These are phyloP conservation scores for Cyanoderma ruficeps DNA, from an alignment of 2,113 vertebrate species.

Conservation along the genomic window DNA sequence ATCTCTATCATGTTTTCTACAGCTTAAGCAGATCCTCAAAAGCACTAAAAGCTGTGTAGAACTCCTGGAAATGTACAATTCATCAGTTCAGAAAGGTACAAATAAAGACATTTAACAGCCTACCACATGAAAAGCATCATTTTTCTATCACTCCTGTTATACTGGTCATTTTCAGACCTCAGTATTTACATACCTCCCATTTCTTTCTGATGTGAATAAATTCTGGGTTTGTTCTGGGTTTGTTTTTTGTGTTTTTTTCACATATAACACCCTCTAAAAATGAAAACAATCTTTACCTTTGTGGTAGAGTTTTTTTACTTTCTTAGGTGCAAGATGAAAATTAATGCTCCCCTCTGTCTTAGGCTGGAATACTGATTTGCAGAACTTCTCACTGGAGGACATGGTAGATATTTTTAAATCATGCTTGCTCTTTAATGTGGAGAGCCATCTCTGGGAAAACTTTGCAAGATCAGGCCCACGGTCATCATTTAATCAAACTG, in stretches of 20 bases:
- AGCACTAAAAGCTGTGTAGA: not conserved
- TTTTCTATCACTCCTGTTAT: not conserved
- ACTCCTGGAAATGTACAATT: not conserved
- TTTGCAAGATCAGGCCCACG: not conserved
- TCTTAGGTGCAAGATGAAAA: not conserved
- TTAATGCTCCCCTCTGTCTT: not conserved
- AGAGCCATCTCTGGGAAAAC: slow-evolving; percentile 23
- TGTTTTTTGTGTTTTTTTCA: not conserved
- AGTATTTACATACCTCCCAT: not conserved
- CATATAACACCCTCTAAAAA: not conserved
- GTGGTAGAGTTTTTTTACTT: not conserved
- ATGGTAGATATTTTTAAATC: not conserved
- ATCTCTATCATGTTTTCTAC: not conserved
- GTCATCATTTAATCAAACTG: slow-evolving; percentile 41
- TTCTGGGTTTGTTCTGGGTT: not conserved
- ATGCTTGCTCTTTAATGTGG: not conserved
- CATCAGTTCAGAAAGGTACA: not conserved
- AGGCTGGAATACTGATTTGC: not conserved
- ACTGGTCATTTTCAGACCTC: not conserved
- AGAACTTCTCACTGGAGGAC: slow-evolving; percentile 4
- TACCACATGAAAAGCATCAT: not conserved
- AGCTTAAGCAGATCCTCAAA: not conserved
- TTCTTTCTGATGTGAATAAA: not conserved
- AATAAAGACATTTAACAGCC: not conserved
- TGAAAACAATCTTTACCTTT: not conserved